Evolutionary conservation across 2,888 invertebrate genomes (phyloP), one percentile per base, ranked within the genome.

Genomic region (Drosophila helvetica): DNA sequence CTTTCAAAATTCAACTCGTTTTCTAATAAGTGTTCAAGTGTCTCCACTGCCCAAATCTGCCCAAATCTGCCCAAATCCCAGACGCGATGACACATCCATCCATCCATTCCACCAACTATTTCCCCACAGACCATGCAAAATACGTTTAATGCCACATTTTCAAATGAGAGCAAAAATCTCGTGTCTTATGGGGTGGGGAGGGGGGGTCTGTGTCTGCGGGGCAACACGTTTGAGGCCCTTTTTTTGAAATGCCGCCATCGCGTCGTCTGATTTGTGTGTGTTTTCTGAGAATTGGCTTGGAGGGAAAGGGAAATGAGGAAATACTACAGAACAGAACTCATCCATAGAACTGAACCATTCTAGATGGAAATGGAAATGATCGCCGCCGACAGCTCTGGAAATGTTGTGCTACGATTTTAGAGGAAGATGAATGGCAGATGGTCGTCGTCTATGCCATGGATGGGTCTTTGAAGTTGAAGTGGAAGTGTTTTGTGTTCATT

Each of bases 401-500:
- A 38, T 22, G 22, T 33, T 12, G 33, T 33, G 33, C 5, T 15
- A 5, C 5, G 33, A 18, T 25, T 22, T 22, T 22, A 22, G 43
- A 58, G 62, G 82, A 87, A 85, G 82, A 83, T 74, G 82, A 87
- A 85, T 85, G 83, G 68, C 86, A 88, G 75, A 82, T 62, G 69
- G 68, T 64, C 77, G 30, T 63, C 64, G 22, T 22, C 22, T 22
- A 5, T 22, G 22, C 4, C 51, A 51, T 46, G 33, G 33, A 62
- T 75, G 60, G 69, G 74, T 79, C 86, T 83, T 88, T 77, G 80
- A 88, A 79, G 77, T 83, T 64, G 53, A 53, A 62, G 77, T 75
- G 80, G 53, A 53, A 62, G 77, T 75, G 80, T 67, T 87, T 82
- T 70, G 54, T 71, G 80, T 83, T 88, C 80, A 88, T 85, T 86